Evolutionary conservation across 2,888 invertebrate genomes (phyloP), one percentile per base, ranked within the genome.

Genomic region (Linnaemya vulpina): DNA sequence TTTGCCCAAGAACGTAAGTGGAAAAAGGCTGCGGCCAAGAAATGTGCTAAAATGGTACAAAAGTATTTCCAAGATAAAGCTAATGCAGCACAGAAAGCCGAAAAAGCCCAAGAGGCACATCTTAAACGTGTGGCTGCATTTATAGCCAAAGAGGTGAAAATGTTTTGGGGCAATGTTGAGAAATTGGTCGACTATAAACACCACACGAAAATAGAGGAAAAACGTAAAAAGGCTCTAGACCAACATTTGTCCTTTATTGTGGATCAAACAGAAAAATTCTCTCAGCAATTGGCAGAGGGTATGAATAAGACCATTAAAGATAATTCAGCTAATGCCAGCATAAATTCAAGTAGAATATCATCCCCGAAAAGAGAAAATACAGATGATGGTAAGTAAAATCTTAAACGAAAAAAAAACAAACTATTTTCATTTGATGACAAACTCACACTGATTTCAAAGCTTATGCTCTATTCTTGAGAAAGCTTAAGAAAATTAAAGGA

Each of bases 1-100:
- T 99, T 99, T 93, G 97, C 97, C 38, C 97, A 98, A 92, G 99
- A 99, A 93, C 94, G 99, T 86, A 98, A 98, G 92, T 98, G 98
- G 98, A 99, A 99, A 91, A 98, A 98, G 92, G 96, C 97, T 83
- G 97, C 98, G 7, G 98, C 98, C 1, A 97, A 97, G 91, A 98
- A 95, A 94, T 97, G 97, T 91, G 97, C 97, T 25, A 94, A 96
- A 88, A 97, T 97, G 94, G 96, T 98, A 53, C 97, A 97, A 90
- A 98, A 97, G 91, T 95, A 97, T 92, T 97, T 97, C 92, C 96
- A 97, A 93, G 98, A 98, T 88, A 97, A 97, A 90, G 97, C 98
- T 74, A 94, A 95, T 88, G 97, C 97, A 58, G 97, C 97, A 11
- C 96, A 97, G 89, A 95, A 95, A 89, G 98, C 98, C 0, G 98